These are phyloP conservation scores for Pluvialis apricaria DNA, from an alignment of 2,113 vertebrate species.

Conservation along the genomic window DNA sequence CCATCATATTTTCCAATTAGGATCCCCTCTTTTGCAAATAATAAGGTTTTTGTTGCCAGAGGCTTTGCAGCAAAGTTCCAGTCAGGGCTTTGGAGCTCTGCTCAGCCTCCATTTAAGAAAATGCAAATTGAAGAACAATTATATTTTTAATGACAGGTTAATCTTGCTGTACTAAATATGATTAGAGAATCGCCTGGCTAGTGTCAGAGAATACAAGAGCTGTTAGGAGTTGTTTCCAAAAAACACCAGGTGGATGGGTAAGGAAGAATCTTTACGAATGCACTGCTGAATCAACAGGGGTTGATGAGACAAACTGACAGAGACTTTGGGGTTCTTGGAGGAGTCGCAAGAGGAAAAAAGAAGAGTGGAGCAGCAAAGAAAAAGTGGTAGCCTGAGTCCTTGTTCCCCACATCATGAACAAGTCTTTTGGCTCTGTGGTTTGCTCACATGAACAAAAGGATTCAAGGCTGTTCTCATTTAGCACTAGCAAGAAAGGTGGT, in stretches of 20 bases:
- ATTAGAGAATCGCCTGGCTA: constrained; percentile 22
- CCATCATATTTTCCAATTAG: constrained; percentile 75
- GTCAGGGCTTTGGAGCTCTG: constrained; percentile 20
- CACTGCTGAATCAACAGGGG: background rate
- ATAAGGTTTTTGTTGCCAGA: constrained; percentile 67
- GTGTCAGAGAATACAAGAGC: background rate
- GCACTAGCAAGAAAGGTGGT: background rate
- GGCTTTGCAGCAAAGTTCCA: constrained; percentile 61
- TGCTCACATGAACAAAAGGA: background rate
- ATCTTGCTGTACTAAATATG: constrained; percentile 31
- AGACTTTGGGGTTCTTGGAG: background rate
- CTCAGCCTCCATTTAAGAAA: constrained; percentile 54
- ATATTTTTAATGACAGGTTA: constrained; percentile 67
- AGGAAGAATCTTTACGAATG: background rate
- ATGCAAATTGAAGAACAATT: constrained; percentile 60
- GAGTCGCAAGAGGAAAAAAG: background rate
- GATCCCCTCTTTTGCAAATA: constrained; percentile 70
- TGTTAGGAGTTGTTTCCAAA: background rate
- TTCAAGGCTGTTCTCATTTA: background rate
- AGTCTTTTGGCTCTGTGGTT: background rate
- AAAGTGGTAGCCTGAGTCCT: background rate
- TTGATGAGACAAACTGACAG: background rate
- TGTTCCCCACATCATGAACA: background rate
- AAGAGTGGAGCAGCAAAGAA: background rate
- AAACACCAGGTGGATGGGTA: background rate